Evolutionary conservation across 2,113 vertebrate species (phyloP), one percentile per base, ranked within the genome.

Genomic region (Nerophis lumbriciformis): DNA sequence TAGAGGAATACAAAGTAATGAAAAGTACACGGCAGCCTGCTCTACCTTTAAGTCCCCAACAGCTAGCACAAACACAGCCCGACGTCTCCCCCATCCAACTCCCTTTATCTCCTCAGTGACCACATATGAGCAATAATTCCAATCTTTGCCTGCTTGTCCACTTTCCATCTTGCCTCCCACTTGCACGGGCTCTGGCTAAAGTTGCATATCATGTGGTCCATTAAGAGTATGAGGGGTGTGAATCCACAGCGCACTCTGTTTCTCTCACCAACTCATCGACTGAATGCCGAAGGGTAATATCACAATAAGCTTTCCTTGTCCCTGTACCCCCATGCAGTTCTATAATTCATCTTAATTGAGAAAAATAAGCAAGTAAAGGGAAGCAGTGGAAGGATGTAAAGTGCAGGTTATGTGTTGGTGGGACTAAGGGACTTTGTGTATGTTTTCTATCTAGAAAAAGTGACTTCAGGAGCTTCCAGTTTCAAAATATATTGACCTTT

Each of bases 301-400:
- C 68, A 77, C 71, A 76, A 75, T 68, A 76, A 77, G 65, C 50
- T 45, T 73, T 80, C 65, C 65, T 66, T 67, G 68, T 84, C 76
- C 68, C 63, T 15, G 67, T 63, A 8, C 79, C 72, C 79, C 74
- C 37, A 56, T 75, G 77, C 70, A 71, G 72, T 83, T 86, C 80
- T 80, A 88, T 88, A 86, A 90, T 90, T 90, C 67, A 87, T 88
- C 81, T 80, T 83, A 85, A 90, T 87, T 85, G 78, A 84, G 77
- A 79, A 80, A 77, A 82, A 81, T 72, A 87, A 86, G 77, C 70
- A 79, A 71, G 75, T 49, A 59, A 73, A 70, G 14, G 50, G 38
- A 35, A 65, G 73, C 60, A 64, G 53, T 61, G 57, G 54, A 76
- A 72, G 68, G 59, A 69, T 71, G 64, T 68, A 48, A 77, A 74